phyloP scores from a whole-genome alignment of 1,140 invertebrate genomes.

The Ostrea denselamellosa region DNA sequence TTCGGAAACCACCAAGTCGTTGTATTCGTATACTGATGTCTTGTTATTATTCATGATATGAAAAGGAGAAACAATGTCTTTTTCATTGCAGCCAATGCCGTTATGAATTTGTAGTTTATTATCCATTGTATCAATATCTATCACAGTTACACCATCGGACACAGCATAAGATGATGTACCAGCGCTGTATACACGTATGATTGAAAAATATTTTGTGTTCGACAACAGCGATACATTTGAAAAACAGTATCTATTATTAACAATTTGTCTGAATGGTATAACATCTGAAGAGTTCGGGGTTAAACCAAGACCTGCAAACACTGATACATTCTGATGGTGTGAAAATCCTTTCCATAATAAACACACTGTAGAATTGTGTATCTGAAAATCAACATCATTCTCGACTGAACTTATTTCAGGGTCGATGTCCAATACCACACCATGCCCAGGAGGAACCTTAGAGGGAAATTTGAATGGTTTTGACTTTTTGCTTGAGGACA shows the following conservation, averaged over 20 bases:
- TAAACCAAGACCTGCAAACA: slow-evolving; percentile 57
- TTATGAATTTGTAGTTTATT: background rate
- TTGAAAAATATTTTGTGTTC: background rate
- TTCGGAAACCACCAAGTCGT: background rate
- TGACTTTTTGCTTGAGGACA: slow-evolving; percentile 45
- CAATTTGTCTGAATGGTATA: slow-evolving; percentile 31
- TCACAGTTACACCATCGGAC: slow-evolving; percentile 31
- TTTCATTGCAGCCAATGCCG: background rate
- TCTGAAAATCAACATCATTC: slow-evolving; percentile 55
- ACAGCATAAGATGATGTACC: slow-evolving; percentile 1
- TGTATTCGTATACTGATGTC: background rate
- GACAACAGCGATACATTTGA: background rate
- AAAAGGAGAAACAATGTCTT: background rate
- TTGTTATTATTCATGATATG: background rate
- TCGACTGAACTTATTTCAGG: background rate
- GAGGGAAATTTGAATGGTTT: slow-evolving; percentile 54
- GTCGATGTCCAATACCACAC: slow-evolving; percentile 53
- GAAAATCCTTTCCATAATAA: slow-evolving; percentile 59
- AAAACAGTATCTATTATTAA: background rate
- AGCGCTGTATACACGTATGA: background rate
- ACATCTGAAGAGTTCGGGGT: slow-evolving; percentile 42
- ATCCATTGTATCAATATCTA: background rate
- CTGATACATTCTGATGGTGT: slow-evolving; percentile 52
- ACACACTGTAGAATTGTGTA: slow-evolving; percentile 48
- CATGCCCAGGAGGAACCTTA: slow-evolving; percentile 52